phyloP scores from a whole-genome alignment of 2,113 vertebrate species.

The Phaethon lepturus region DNA sequence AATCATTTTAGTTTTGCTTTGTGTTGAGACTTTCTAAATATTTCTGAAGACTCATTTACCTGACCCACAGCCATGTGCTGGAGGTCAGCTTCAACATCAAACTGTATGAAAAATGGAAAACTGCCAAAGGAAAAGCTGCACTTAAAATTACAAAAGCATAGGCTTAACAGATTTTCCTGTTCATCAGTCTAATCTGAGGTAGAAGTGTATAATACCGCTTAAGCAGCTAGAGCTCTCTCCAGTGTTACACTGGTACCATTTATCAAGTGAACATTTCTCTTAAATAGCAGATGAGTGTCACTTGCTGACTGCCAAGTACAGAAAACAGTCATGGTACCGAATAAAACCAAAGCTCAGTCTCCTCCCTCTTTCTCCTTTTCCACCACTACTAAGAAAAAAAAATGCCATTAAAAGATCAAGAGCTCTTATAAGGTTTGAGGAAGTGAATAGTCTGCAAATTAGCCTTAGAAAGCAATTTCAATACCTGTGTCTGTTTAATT shows the following conservation, averaged over 20 bases:
- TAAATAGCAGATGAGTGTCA: background rate
- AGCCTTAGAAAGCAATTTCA: background rate
- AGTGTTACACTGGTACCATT: background rate
- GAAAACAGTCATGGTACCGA: background rate
- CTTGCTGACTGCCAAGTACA: background rate
- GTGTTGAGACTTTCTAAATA: background rate
- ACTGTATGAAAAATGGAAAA: background rate
- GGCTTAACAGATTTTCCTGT: background rate
- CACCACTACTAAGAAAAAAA: background rate
- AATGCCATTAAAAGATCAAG: background rate
- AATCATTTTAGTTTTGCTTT: background rate
- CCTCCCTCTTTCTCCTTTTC: background rate
- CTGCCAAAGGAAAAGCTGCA: background rate
- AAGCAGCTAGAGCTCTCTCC: background rate
- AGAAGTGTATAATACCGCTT: background rate
- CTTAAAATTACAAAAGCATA: background rate
- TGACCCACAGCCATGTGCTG: background rate
- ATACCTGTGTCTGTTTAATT: background rate
- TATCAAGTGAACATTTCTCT: background rate
- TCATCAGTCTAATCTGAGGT: background rate
- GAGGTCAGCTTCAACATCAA: background rate
- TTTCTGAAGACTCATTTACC: background rate
- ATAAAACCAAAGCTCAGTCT: background rate
- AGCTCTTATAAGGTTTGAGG: background rate
- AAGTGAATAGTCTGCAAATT: background rate